These are phyloP conservation scores for Macquaria australasica DNA, from an alignment of 2,113 vertebrate genomes.

Conservation along the genomic window DNA sequence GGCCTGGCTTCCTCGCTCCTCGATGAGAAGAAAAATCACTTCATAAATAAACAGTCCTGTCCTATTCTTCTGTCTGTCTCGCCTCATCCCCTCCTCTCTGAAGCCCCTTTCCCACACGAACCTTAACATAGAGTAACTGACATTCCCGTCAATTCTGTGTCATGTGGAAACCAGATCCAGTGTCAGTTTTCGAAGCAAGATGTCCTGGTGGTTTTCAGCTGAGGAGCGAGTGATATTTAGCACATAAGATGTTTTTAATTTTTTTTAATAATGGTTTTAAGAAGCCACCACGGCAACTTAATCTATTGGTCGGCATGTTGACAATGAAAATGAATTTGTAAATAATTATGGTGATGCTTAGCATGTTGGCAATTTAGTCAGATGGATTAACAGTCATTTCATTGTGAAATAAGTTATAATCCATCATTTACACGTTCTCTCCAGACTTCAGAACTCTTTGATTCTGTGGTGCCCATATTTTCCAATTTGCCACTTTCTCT, in stretches of 20 bases:
- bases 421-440: neutral
- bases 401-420: neutral
- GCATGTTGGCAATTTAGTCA: neutral
- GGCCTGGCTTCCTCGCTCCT: conserved; percentile 56
- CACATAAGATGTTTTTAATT: neutral
- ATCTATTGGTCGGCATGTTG: neutral
- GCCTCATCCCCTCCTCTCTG: conserved; percentile 6
- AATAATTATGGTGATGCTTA: neutral
- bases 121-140: neutral
- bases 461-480: neutral
- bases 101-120: conserved; percentile 36
- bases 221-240: neutral
- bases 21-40: conserved; percentile 64
- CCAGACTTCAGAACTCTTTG: neutral
- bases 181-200: neutral
- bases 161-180: neutral
- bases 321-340: neutral
- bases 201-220: neutral
- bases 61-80: conserved; percentile 26
- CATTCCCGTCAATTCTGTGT: neutral
- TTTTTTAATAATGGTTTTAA: neutral
- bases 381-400: neutral
- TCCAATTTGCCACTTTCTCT: neutral
- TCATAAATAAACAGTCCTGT: conserved; percentile 78
- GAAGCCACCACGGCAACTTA: neutral